Percentiles rank a stretch among this genome's conserved stretches.
These are phyloP conservation scores for Eulithis prunata DNA, from an alignment of 2,888 invertebrate species.

Conservation along the genomic window DNA sequence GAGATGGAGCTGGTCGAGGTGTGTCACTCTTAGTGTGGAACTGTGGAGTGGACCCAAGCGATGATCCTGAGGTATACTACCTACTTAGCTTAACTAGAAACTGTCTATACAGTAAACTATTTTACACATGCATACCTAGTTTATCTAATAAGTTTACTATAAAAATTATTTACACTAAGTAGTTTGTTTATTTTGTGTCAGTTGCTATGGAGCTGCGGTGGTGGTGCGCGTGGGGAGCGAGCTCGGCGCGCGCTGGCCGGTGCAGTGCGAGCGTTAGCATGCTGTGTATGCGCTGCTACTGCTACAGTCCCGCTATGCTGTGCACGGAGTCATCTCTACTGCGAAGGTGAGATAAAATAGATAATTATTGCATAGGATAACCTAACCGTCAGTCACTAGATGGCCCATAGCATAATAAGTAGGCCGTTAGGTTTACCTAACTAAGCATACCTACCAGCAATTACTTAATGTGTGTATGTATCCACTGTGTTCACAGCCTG, in stretches of 20 bases:
- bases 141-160: too few relatives aligned
- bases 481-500: slow-evolving; percentile 58
- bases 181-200: slow-evolving; percentile 34
- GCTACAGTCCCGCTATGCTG: slow-evolving; percentile 66
- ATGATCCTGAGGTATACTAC: slow-evolving; percentile 72
- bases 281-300: slow-evolving; percentile 71
- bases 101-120: too few relatives aligned
- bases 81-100: too few relatives aligned
- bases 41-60: slow-evolving; percentile 74
- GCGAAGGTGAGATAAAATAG: slow-evolving; percentile 56
- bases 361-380: too few relatives aligned
- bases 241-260: slow-evolving; percentile 69
- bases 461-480: too few relatives aligned
- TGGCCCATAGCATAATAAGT: too few relatives aligned
- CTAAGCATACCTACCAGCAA: too few relatives aligned
- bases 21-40: slow-evolving; percentile 73
- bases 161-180: too few relatives aligned
- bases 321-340: slow-evolving; percentile 70
- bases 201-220: slow-evolving; percentile 76
- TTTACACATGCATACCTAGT: too few relatives aligned
- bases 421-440: too few relatives aligned
- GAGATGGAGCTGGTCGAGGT: slow-evolving; percentile 66
- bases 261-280: slow-evolving; percentile 66
- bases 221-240: slow-evolving; percentile 69
- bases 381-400: too few relatives aligned